These are phyloP conservation scores for Tiphia femorata DNA, from an alignment of 2,888 invertebrate species.

Conservation along the genomic window DNA sequence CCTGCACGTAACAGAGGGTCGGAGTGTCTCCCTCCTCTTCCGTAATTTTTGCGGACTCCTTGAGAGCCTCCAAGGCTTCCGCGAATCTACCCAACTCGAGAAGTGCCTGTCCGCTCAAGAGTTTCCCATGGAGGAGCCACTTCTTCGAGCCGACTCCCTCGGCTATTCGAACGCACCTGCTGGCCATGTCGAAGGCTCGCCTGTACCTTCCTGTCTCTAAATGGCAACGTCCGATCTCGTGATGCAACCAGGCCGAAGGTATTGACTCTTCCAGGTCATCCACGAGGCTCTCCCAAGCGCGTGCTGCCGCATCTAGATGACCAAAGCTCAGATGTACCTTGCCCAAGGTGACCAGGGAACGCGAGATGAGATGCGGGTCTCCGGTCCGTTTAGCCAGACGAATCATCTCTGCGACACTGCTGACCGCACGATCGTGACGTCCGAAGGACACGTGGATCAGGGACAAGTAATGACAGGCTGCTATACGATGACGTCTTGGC, in stretches of 20 bases:
- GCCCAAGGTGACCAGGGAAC: constrained; percentile 53
- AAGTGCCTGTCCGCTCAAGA: constrained; percentile 54
- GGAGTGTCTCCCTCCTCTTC: constrained; percentile 42
- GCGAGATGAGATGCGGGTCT: constrained; percentile 33
- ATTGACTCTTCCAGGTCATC: constrained; percentile 27
- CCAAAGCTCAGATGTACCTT: constrained; percentile 58
- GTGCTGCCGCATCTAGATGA: constrained; percentile 52
- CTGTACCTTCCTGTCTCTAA: constrained; percentile 48
- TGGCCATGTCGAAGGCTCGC: constrained; percentile 41
- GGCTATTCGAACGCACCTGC: constrained; percentile 44
- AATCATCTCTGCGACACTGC: constrained; percentile 47
- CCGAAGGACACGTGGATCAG: constrained; percentile 46
- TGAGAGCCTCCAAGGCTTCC: constrained; percentile 48
- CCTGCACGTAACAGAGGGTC: constrained; percentile 46
- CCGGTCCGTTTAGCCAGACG: constrained; percentile 41
- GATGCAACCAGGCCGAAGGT: constrained; percentile 40
- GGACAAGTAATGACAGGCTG: constrained; percentile 49
- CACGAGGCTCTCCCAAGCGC: constrained; percentile 51
- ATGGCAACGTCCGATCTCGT: constrained; percentile 52
- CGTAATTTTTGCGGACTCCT: constrained; percentile 32
- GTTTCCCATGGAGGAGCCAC: constrained; percentile 53
- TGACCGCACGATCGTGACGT: constrained; percentile 57
- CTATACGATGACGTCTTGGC: constrained; percentile 40
- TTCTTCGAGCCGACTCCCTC: constrained; percentile 45
- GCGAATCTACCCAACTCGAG: constrained; percentile 49